Evolutionary conservation across 2,888 invertebrate genomes (phyloP).

Genomic region (Zaprionus lineosus): DNA sequence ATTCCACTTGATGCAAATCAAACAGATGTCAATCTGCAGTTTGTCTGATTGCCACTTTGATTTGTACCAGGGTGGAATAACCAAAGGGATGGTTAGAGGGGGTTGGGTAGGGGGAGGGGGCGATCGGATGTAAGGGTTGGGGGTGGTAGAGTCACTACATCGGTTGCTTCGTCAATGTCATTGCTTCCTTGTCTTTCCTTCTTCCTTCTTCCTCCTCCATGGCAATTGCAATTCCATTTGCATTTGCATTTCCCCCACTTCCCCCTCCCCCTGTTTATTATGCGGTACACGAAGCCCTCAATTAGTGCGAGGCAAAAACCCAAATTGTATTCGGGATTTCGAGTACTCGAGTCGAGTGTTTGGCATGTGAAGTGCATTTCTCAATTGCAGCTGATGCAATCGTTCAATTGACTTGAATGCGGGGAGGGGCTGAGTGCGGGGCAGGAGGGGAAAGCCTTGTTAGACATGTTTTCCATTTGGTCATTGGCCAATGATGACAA

Average conservation of each 20-base stretch:
- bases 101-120: no score
- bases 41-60: slow-evolving; percentile 63
- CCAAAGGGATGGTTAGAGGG: no score
- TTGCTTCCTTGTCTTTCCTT: slow-evolving; percentile 32
- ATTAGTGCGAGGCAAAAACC: slow-evolving; percentile 36
- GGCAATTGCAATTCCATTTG: no score
- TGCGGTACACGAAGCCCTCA: slow-evolving; percentile 31
- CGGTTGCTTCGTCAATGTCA: slow-evolving; percentile 18
- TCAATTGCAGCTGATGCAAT: slow-evolving; percentile 34
- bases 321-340: slow-evolving; percentile 2
- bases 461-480: slow-evolving; percentile 19
- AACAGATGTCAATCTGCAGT: slow-evolving; percentile 73
- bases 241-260: no score
- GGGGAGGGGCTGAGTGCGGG: no score
- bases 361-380: slow-evolving; percentile 46
- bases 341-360: not conserved
- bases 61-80: slow-evolving; percentile 29
- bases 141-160: no score
- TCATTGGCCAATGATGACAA: slow-evolving; percentile 40
- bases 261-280: slow-evolving; percentile 4
- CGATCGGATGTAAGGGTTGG: no score
- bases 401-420: slow-evolving; percentile 13
- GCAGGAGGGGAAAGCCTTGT: not conserved
- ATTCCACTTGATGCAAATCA: slow-evolving; percentile 59
- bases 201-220: no score